Evolutionary conservation across 2,888 invertebrate genomes (phyloP).

Genomic region (Dryomyza anilis): DNA sequence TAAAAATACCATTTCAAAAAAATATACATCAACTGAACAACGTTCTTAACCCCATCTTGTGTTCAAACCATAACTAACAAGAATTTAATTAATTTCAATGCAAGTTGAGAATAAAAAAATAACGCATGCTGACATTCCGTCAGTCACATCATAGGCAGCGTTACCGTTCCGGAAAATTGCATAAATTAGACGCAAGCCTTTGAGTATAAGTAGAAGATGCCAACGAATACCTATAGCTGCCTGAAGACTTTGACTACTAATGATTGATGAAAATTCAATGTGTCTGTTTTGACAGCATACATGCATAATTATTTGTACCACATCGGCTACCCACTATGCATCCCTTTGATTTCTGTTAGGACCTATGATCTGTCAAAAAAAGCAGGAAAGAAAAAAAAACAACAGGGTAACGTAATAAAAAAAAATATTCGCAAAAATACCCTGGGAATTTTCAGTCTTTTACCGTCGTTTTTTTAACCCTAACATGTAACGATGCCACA

Average conservation of each 20-base stretch:
- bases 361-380: too few species aligned
- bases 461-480: too few species aligned
- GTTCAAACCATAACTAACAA: neutral
- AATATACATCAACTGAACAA: neutral
- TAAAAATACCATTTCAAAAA: neutral
- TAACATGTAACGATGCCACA: too few species aligned
- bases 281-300: conserved; percentile 18
- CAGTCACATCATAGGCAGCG: neutral
- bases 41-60: neutral
- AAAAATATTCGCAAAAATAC: too few species aligned
- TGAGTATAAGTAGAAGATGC: neutral
- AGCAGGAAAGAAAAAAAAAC: too few species aligned
- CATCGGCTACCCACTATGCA: too few species aligned
- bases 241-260: conserved; percentile 1
- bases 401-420: too few species aligned
- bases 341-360: too few species aligned
- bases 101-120: neutral
- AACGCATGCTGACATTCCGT: neutral
- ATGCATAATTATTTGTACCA: neutral
- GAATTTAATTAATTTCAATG: neutral
- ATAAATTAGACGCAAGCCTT: neutral
- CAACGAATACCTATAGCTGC: neutral
- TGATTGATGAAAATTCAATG: conserved; percentile 18
- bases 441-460: too few species aligned
- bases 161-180: neutral